These are phyloP conservation scores for Cancer borealis DNA, from an alignment of 2,888 invertebrate species.

Conservation along the genomic window DNA sequence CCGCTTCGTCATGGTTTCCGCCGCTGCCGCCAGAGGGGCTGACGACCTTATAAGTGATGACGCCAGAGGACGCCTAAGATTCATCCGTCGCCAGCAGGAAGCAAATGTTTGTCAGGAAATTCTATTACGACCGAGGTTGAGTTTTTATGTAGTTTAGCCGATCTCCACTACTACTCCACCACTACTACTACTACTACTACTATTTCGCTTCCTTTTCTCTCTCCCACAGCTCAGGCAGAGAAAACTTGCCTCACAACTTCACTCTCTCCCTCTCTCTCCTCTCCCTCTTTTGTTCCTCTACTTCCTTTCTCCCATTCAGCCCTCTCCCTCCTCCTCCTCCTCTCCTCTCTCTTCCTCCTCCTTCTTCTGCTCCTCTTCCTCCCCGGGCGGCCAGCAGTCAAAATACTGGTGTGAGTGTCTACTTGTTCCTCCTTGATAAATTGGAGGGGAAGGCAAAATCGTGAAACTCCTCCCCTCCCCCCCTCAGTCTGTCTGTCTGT, in stretches of 20 bases:
- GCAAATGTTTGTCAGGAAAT: too few species aligned
- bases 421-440: constrained; percentile 29
- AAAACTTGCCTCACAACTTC: background rate
- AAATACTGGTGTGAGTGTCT: background rate
- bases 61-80: background rate
- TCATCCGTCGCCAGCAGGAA: too few species aligned
- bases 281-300: background rate
- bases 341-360: background rate
- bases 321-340: background rate
- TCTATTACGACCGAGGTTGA: too few species aligned
- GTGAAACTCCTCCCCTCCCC: background rate
- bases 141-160: background rate
- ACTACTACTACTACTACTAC: background rate
- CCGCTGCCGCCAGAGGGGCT: constrained; percentile 21
- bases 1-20: constrained; percentile 12
- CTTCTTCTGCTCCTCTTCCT: background rate
- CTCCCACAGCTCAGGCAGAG: background rate
- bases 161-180: too few species aligned
- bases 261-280: background rate
- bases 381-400: constrained; percentile 10
- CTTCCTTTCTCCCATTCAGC: background rate
- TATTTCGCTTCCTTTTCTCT: background rate
- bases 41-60: background rate
- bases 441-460: background rate
- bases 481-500: background rate